phyloP scores from a whole-genome alignment of 2,797 vertebrate genomes.

The Synaphobranchus kaupii region DNA sequence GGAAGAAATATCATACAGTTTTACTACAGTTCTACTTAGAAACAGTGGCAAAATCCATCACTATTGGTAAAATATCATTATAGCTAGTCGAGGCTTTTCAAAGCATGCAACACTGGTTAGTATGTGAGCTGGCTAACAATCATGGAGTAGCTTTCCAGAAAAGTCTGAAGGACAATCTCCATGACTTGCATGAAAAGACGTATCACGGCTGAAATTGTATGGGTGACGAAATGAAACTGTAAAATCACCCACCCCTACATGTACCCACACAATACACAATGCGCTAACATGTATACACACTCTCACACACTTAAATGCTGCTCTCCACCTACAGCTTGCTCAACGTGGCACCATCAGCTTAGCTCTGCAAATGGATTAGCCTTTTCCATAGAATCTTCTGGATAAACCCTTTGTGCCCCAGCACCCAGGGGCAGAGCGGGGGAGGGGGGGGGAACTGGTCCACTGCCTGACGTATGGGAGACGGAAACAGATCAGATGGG shows the following conservation, averaged over 20 bases:
- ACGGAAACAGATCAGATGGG: constrained; percentile 11
- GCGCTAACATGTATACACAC: no score
- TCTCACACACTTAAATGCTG: background rate
- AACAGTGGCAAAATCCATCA: no score
- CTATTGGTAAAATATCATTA: no score
- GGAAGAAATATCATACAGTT: no score
- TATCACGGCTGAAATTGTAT: no score
- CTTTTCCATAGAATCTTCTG: background rate
- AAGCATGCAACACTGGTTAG: no score
- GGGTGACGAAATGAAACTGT: no score
- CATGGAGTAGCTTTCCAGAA: background rate
- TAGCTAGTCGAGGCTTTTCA: no score
- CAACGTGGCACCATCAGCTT: background rate
- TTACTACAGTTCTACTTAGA: no score
- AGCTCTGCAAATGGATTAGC: background rate
- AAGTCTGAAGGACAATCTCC: background rate
- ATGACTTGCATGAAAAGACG: no score
- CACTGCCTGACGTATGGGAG: constrained; percentile 19
- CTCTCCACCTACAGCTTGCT: background rate
- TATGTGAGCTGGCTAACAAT: background rate
- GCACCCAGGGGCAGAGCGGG: background rate
- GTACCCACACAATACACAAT: no score
- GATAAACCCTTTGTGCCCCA: constrained; percentile 10
- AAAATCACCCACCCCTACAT: no score
- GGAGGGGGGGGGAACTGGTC: constrained; percentile 49